Evolutionary conservation across 2,888 invertebrate genomes (phyloP), one percentile per base, ranked within the genome.

Genomic region (Eristalis intricaria): DNA sequence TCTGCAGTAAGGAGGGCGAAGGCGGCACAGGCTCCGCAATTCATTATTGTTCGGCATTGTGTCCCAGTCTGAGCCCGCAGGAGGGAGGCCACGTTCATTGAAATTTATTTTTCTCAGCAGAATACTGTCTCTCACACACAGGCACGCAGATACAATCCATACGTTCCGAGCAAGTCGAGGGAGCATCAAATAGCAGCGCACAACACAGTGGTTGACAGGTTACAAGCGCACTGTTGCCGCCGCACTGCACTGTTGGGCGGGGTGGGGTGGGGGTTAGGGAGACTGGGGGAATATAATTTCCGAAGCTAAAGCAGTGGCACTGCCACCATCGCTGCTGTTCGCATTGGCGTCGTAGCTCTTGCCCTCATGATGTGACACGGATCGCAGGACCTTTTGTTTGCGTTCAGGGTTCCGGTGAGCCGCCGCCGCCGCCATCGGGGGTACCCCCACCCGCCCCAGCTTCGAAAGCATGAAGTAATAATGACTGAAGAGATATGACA

Each of bases 201-300:
- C 82, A 75, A 83, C 71, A 65, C 43, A 82, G 86, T 77, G 79
- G 82, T 82, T 86, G 86, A 86, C 86, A 83, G 86, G 86, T 79
- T 82, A 86, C 86, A 86, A 86, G 86, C 78, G 78, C 78, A 78
- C 69, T 78, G 50, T 50, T 50, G 68, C 58, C 65, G 69, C 43
- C 43, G 60, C 61, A 26, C 26, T 60, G 26, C 68, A 40, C 43
- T 26, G 26, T 35, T 38, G 38, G 70, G 35, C 10, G 63, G 29
- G 4, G 4, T 0, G 29, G 29, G 68, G 19, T 26, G 64, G 61
- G 63, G 63, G n/a, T n/a, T n/a, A 29, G 68, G 32, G 43, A 58
- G 61, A 64, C 58, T 15, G 43, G 35, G 23, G 58, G 66, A 61
- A 69, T 64, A 77, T 77, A 70, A 74, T 65, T 77, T 75, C n/a